Evolutionary conservation across 2,113 vertebrate genomes (phyloP).

Genomic region (Corynorhinus townsendii): DNA sequence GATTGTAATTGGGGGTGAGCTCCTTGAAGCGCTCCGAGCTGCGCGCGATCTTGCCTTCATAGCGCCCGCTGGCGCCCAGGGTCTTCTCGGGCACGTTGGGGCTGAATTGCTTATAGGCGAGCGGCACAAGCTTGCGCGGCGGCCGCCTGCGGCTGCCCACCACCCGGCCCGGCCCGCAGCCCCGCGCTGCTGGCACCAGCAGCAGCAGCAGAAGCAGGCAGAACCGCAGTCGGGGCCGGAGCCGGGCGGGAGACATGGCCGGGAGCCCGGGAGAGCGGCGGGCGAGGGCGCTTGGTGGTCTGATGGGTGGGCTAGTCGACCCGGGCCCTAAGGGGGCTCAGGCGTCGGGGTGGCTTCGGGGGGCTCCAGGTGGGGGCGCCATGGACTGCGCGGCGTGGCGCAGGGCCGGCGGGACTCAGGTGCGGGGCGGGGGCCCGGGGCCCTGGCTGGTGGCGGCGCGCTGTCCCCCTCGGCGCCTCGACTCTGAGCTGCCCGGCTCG

Average conservation of each 20-base stretch:
- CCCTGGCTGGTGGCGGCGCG: constrained; percentile 74
- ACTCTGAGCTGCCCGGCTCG: constrained; percentile 80
- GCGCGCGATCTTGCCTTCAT: constrained; percentile 95
- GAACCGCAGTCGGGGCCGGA: constrained; percentile 67
- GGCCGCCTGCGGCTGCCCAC: constrained; percentile 93
- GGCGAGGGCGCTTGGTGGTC: constrained; percentile 76
- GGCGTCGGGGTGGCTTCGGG: constrained; percentile 75
- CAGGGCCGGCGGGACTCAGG: constrained; percentile 88
- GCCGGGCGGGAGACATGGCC: constrained; percentile 90
- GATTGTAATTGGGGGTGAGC: constrained; percentile 97
- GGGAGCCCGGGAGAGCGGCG: constrained; percentile 74
- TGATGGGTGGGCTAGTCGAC: constrained; percentile 63
- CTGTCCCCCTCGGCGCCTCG: constrained; percentile 77
- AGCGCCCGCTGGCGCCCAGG: constrained; percentile 94
- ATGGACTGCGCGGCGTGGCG: constrained; percentile 67
- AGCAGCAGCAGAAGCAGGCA: constrained; percentile 82
- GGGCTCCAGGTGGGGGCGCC: constrained; percentile 79
- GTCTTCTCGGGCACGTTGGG: constrained; percentile 98
- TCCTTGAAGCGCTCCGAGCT: constrained; percentile 96
- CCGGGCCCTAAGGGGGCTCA: constrained; percentile 78
- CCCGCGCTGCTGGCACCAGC: constrained; percentile 88
- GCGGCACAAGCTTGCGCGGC: constrained; percentile 93
- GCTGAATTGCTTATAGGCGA: constrained; percentile 84
- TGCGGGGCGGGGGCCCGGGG: constrained; percentile 87
- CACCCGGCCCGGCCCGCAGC: constrained; percentile 96